Percentiles rank a stretch among this genome's conserved stretches.
phyloP scores from a whole-genome alignment of 1,140 invertebrate genomes.

The Thalassaphorura encarpata region DNA sequence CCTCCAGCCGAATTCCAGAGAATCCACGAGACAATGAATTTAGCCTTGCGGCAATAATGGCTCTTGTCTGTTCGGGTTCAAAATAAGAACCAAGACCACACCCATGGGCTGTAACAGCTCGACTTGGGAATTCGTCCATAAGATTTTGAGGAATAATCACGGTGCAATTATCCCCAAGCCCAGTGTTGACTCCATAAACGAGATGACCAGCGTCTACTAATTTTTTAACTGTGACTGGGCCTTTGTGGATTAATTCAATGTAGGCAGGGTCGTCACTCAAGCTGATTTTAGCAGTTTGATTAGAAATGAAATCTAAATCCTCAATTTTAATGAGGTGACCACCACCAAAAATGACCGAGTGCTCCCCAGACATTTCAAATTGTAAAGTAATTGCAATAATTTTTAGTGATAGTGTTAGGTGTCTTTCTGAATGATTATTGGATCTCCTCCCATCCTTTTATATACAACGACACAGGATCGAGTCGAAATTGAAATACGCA shows the following conservation, averaged over 20 bases:
- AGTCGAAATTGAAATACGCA: no score
- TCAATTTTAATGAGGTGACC: background rate
- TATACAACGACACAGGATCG: no score
- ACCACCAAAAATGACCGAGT: background rate
- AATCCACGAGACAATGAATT: background rate
- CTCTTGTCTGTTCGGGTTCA: background rate
- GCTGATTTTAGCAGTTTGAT: background rate
- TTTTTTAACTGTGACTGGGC: background rate
- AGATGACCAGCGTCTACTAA: background rate
- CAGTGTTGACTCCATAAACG: slow-evolving; percentile 6
- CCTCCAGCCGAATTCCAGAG: background rate
- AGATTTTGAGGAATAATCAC: background rate
- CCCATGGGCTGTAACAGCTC: background rate
- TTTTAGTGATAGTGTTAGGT: no score
- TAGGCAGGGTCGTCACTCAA: background rate
- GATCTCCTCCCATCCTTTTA: no score
- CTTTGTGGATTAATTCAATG: background rate
- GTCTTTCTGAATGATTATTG: no score
- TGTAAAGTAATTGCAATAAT: no score
- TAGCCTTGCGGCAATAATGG: background rate
- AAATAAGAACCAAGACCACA: background rate
- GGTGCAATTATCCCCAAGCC: slow-evolving; percentile 2
- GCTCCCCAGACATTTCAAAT: no score
- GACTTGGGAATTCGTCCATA: background rate
- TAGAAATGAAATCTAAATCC: background rate